These are phyloP conservation scores for Hirtodrosophila duncani DNA, from an alignment of 2,888 invertebrate genomes.

Conservation along the genomic window DNA sequence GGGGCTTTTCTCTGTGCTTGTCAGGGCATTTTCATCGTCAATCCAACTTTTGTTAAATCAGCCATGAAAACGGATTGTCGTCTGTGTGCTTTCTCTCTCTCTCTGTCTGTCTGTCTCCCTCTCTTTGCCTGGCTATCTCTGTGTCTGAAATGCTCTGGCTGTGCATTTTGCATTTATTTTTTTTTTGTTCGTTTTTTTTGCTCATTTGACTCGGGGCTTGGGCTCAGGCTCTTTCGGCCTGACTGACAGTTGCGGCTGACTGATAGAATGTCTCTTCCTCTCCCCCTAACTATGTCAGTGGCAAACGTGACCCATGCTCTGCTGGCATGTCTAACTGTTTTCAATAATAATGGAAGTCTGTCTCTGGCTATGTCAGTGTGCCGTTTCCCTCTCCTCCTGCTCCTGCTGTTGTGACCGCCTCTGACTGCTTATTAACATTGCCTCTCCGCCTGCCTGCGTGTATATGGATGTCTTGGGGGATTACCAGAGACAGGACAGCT, in stretches of 20 bases:
- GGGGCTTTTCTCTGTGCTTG: no score
- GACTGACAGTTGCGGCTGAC: neutral
- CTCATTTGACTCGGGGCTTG: no score
- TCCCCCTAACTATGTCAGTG: slow-evolving; percentile 19
- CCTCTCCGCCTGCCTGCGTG: neutral
- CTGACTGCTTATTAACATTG: slow-evolving; percentile 44
- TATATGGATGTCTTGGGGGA: slow-evolving; percentile 32
- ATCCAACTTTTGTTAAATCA: slow-evolving; percentile 65
- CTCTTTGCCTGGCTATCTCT: no score
- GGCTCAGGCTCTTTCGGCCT: slow-evolving; percentile 4
- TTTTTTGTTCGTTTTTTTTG: no score
- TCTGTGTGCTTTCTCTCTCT: slow-evolving; percentile 7
- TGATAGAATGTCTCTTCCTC: no score
- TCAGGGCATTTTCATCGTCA: slow-evolving; percentile 39
- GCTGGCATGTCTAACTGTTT: slow-evolving; percentile 68
- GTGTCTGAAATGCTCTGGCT: no score
- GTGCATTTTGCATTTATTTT: no score
- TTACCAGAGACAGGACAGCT: slow-evolving; percentile 7
- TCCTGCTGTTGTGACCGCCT: no score
- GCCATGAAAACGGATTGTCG: slow-evolving; percentile 71
- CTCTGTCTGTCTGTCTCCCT: neutral
- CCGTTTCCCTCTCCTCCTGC: no score
- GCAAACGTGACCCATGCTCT: slow-evolving; percentile 63
- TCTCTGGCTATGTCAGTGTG: no score
- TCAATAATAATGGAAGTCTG: slow-evolving; percentile 61